A percentile compares a stretch with the other conserved stretches of the same genome.
Conservation (phyloP, 2,888 invertebrate species). For the Drosophila borealis region DNA sequence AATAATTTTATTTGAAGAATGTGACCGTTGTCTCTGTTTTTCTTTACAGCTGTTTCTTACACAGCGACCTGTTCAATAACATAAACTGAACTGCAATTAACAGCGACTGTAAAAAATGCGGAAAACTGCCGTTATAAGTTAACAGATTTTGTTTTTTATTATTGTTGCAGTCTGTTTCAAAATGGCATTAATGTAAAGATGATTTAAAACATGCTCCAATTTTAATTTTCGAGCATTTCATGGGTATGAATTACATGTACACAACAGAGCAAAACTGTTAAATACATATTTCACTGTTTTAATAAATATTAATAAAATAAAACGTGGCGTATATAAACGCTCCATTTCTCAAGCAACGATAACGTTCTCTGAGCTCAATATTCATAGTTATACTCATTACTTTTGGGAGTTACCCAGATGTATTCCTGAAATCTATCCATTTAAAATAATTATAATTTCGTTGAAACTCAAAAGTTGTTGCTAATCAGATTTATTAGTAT, state of each 20-base stretch:
- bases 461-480: conserved; percentile 4
- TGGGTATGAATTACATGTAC: neutral
- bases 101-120: neutral
- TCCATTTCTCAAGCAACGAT: too few species aligned
- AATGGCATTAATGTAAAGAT: too few species aligned
- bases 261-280: neutral
- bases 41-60: conserved; percentile 37
- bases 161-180: too few species aligned
- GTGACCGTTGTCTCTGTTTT: conserved; percentile 44
- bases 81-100: conserved; percentile 8
- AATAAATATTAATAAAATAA: neutral
- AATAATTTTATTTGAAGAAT: conserved; percentile 44
- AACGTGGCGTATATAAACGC: too few species aligned
- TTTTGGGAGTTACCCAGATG: neutral
- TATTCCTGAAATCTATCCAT: neutral
- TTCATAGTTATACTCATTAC: too few species aligned
- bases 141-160: too few species aligned
- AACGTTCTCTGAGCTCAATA: too few species aligned
- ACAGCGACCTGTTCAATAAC: conserved; percentile 9
- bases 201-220: neutral
- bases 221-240: neutral
- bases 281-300: neutral
- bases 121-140: neutral
- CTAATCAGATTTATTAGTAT: conserved; percentile 45
- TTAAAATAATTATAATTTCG: neutral